phyloP scores from a whole-genome alignment of 2,797 vertebrate species.

The Siniperca undulata region DNA sequence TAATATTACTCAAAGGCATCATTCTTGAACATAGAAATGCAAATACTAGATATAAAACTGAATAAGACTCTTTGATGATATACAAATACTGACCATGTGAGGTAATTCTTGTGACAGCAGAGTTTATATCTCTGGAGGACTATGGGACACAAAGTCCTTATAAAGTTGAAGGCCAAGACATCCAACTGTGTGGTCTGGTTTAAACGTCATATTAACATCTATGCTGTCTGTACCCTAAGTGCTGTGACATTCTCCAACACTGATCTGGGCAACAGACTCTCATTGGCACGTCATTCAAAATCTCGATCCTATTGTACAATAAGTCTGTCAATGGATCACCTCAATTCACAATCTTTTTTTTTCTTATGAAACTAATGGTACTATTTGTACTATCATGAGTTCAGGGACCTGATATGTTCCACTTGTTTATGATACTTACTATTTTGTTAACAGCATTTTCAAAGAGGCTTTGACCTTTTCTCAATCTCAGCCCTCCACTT shows the following conservation, averaged over 20 bases:
- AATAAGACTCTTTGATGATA: not conserved
- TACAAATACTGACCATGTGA: not conserved
- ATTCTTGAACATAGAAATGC: not conserved
- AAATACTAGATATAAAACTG: conserved; percentile 15
- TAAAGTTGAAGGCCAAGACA: conserved; percentile 48
- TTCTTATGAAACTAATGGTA: conserved; percentile 22
- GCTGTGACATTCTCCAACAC: conserved; percentile 63
- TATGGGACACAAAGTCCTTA: conserved; percentile 29
- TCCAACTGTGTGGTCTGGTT: conserved; percentile 55
- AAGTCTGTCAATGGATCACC: conserved; percentile 12
- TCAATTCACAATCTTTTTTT: conserved; percentile 3
- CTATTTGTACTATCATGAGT: conserved; percentile 5
- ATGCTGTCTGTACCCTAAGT: conserved; percentile 55
- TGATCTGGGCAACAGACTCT: conserved; percentile 26
- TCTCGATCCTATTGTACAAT: not conserved
- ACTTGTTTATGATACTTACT: conserved; percentile 51
- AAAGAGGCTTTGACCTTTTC: conserved; percentile 80
- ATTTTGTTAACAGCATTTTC: conserved; percentile 68
- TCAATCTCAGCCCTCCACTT: conserved; percentile 68
- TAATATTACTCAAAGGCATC: not conserved
- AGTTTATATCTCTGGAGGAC: conserved; percentile 32
- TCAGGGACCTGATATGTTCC: conserved; percentile 30
- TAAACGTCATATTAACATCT: conserved; percentile 81
- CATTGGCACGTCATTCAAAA: conserved; percentile 39
- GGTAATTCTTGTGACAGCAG: conserved; percentile 19